phyloP scores from a whole-genome alignment of 1,140 invertebrate species.

The Drosophila ercepeae region DNA sequence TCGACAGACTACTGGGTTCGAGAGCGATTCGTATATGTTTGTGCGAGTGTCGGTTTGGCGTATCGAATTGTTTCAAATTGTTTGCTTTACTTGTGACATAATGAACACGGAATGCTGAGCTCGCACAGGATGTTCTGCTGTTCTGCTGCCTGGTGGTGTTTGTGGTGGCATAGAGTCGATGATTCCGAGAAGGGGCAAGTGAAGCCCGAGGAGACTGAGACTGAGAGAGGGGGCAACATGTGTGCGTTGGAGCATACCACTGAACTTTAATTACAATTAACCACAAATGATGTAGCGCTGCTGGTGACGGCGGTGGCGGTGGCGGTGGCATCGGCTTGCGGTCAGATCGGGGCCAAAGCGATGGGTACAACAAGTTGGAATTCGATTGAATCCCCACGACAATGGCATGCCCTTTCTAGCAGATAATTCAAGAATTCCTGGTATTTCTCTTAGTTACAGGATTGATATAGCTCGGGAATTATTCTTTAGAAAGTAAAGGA shows the following conservation, averaged over 20 bases:
- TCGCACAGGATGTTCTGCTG: slow-evolving; percentile 12
- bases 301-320: slow-evolving; percentile 51
- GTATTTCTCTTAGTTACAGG: neutral
- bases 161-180: neutral
- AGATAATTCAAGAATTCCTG: neutral
- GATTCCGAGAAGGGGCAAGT: neutral
- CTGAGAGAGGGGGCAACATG: slow-evolving; percentile 27
- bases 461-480: neutral
- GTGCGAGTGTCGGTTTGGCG: neutral
- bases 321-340: slow-evolving; percentile 55
- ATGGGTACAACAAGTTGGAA: slow-evolving; percentile 34
- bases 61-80: slow-evolving; percentile 35
- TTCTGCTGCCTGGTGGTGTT: neutral
- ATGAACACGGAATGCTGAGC: slow-evolving; percentile 40
- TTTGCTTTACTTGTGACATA: slow-evolving; percentile 57
- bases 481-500: neutral
- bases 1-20: neutral
- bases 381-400: neutral
- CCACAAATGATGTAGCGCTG: slow-evolving; percentile 74
- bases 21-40: neutral
- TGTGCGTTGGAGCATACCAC: slow-evolving; percentile 58
- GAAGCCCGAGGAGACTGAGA: too few relatives aligned
- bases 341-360: slow-evolving; percentile 34
- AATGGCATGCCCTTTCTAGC: neutral
- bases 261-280: slow-evolving; percentile 80